Percentiles rank a stretch among this genome's conserved stretches.
These are phyloP conservation scores for Melospiza georgiana DNA, from an alignment of 2,113 vertebrate genomes.

Conservation along the genomic window DNA sequence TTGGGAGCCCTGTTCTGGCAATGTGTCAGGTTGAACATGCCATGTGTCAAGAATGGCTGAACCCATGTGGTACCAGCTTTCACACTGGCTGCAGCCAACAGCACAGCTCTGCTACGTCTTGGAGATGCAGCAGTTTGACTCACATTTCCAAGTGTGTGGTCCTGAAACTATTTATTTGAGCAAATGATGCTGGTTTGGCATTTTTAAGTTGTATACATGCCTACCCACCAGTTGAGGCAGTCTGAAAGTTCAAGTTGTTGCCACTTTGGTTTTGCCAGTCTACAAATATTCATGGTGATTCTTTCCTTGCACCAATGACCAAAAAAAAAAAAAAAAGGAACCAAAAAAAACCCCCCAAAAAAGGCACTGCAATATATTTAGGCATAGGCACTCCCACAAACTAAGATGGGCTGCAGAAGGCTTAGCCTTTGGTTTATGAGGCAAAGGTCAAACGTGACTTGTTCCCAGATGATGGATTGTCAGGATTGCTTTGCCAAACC, in stretches of 20 bases:
- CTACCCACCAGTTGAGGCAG: background rate
- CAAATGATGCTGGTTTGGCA: background rate
- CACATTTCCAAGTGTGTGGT: background rate
- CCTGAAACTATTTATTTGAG: background rate
- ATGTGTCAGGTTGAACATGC: background rate
- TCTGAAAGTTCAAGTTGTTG: background rate
- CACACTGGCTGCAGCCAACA: fast-evolving
- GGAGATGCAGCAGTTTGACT: background rate
- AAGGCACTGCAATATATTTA: background rate
- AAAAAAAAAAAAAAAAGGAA: too few species aligned
- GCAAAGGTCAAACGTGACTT: conserved; percentile 7
- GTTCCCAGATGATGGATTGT: background rate
- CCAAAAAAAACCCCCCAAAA: background rate
- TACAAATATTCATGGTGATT: background rate
- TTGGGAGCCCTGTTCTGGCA: background rate
- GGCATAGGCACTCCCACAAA: background rate
- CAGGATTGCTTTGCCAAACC: conserved; percentile 2
- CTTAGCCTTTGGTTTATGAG: background rate
- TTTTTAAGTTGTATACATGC: background rate
- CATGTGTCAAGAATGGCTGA: background rate
- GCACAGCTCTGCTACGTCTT: fast-evolving
- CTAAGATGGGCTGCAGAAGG: background rate
- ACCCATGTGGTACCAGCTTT: background rate
- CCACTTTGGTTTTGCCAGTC: background rate
- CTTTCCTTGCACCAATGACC: background rate